A percentile compares a stretch with the other conserved stretches of the same genome.
phyloP scores from a whole-genome alignment of 2,113 vertebrate genomes.

The Alouatta palliata region DNA sequence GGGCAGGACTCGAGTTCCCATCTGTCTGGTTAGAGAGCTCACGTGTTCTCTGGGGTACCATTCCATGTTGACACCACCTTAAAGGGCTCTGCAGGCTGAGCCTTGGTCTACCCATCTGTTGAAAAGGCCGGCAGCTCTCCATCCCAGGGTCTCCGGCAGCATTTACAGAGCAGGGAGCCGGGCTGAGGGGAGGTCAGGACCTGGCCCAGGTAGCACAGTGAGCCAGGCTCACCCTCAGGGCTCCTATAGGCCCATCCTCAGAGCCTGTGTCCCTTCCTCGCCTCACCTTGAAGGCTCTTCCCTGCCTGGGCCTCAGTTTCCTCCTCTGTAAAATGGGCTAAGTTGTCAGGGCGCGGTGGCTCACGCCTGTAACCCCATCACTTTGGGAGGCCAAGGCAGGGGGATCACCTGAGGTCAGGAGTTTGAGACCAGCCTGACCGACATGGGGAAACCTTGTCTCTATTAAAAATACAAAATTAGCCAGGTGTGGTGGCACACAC shows the following conservation, averaged over 20 bases:
- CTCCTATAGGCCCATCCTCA: neutral
- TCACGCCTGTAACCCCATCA: no score
- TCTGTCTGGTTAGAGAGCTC: neutral
- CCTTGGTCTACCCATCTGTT: neutral
- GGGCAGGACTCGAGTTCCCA: neutral
- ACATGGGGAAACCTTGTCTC: no score
- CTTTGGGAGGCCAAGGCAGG: no score
- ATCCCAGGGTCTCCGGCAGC: neutral
- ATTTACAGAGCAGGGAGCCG: rapidly evolving
- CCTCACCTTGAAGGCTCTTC: neutral
- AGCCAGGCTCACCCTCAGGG: neutral
- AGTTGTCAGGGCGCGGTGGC: rapidly evolving
- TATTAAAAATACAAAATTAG: no score
- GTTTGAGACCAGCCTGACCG: no score
- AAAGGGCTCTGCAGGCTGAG: neutral
- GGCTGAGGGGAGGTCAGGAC: neutral
- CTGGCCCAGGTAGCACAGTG: neutral
- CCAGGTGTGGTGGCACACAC: rapidly evolving
- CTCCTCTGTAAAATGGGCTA: neutral
- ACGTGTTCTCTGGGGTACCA: neutral
- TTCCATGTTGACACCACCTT: neutral
- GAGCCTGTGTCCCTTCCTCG: neutral
- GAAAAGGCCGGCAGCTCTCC: neutral
- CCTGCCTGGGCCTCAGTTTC: neutral
- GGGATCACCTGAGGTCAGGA: no score